A percentile compares a stretch with the other conserved stretches of the same genome.
Evolutionary conservation across 2,888 invertebrate genomes (phyloP).

Genomic region (Eudemis profundana): DNA sequence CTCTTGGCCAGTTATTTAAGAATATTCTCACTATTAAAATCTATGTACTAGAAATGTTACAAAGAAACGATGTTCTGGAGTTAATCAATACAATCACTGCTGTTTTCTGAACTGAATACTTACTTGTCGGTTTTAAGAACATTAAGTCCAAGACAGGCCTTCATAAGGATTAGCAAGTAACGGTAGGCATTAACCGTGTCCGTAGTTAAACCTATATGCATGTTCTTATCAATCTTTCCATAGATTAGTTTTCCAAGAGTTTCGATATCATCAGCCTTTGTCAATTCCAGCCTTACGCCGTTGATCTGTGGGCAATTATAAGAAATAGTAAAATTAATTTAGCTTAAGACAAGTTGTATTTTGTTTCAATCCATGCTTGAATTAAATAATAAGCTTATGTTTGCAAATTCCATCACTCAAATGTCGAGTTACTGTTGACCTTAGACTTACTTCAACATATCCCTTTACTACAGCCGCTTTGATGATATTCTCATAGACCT

Average conservation of each 20-base stretch:
- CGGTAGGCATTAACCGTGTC: conserved; percentile 81
- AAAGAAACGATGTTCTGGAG: too few relatives aligned
- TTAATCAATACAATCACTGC: too few relatives aligned
- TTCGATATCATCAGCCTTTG: conserved; percentile 80
- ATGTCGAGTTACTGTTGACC: neutral
- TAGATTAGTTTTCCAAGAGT: conserved; percentile 83
- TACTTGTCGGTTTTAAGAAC: conserved; percentile 71
- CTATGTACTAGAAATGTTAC: too few relatives aligned
- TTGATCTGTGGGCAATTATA: conserved; percentile 67
- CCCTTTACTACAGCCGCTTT: conserved; percentile 85
- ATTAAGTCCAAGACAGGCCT: conserved; percentile 76
- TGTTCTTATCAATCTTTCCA: conserved; percentile 71
- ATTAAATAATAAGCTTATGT: too few relatives aligned
- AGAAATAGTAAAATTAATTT: too few relatives aligned
- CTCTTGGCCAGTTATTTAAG: too few relatives aligned
- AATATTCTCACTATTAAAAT: too few relatives aligned
- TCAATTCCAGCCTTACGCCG: conserved; percentile 68
- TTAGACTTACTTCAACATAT: conserved; percentile 70
- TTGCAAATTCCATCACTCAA: neutral
- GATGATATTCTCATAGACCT: conserved; percentile 82
- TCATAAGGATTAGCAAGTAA: conserved; percentile 84
- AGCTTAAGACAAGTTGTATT: too few relatives aligned
- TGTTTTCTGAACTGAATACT: too few relatives aligned
- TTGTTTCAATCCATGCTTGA: too few relatives aligned
- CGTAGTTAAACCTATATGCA: conserved; percentile 60